Evolutionary conservation across 2,113 vertebrate species (phyloP).

Genomic region (Daboia siamensis): DNA sequence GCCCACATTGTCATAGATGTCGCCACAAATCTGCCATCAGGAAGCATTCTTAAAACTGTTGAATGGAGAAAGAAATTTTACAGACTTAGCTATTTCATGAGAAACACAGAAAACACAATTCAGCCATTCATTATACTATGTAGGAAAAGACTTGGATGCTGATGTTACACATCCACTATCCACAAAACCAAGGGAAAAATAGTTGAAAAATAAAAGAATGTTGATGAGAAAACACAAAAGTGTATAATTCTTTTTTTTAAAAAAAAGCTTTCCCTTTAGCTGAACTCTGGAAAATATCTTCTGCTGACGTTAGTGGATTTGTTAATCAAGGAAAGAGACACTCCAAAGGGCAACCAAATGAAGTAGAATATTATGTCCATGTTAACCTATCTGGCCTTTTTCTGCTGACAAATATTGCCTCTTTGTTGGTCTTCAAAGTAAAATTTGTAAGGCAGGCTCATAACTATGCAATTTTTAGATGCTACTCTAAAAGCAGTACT

Average conservation of each 20-base stretch:
- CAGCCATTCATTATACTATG: neutral
- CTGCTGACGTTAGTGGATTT: accelerated
- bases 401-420: neutral
- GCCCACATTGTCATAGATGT: neutral
- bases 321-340: neutral
- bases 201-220: neutral
- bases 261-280: neutral
- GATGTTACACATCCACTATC: neutral
- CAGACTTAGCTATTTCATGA: neutral
- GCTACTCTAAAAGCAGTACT: neutral
- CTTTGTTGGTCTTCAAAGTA: neutral
- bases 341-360: slow-evolving; percentile 14
- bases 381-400: neutral
- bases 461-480: neutral
- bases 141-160: neutral
- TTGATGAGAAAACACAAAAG: accelerated
- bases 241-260: accelerated
- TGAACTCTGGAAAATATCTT: neutral
- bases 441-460: neutral
- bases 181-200: neutral
- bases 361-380: neutral
- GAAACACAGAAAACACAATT: neutral
- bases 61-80: neutral
- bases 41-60: neutral
- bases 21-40: neutral